phyloP scores from a whole-genome alignment of 2,797 vertebrate genomes.

The Acropternis orthonyx region DNA sequence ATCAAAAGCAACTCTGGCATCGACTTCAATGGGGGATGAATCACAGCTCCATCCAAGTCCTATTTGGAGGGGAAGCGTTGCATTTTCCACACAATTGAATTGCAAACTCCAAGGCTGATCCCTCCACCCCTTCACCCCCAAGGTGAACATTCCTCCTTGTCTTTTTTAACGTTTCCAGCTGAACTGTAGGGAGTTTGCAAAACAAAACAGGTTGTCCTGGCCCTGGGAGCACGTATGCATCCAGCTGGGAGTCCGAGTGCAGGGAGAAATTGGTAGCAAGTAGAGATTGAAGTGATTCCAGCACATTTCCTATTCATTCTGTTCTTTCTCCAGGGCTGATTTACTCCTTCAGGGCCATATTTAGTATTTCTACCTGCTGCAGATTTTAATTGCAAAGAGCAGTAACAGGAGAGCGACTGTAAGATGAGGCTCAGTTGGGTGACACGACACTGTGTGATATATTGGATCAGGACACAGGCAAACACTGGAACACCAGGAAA shows the following conservation, averaged over 20 bases:
- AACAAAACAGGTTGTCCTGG: neutral
- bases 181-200: neutral
- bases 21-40: slow-evolving; percentile 31
- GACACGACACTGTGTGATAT: rapidly evolving
- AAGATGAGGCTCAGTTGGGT: neutral
- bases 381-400: rapidly evolving
- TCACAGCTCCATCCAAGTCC: neutral
- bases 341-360: neutral
- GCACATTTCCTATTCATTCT: neutral
- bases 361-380: neutral
- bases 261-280: neutral
- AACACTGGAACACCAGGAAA: rapidly evolving
- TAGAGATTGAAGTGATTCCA: neutral
- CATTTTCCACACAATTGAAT: neutral
- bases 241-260: neutral
- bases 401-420: neutral
- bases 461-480: rapidly evolving
- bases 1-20: slow-evolving; percentile 37
- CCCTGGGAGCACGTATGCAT: neutral
- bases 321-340: neutral
- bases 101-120: neutral
- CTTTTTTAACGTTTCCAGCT: neutral
- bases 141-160: neutral
- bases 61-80: neutral
- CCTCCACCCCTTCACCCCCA: neutral